Conservation (phyloP, 2,113 vertebrate genomes). For the Pavo muticus region DNA sequence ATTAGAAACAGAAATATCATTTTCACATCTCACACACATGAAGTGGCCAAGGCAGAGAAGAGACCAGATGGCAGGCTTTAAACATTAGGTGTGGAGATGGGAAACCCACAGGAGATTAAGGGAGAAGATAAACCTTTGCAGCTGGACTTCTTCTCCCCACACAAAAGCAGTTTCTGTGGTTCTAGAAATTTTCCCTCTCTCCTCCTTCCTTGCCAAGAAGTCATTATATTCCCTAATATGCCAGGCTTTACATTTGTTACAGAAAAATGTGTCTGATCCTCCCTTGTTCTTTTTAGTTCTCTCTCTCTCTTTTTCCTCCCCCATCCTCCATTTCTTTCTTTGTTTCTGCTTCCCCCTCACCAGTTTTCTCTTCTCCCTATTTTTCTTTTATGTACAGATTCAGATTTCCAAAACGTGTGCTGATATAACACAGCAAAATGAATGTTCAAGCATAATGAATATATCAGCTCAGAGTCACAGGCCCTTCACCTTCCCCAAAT, state of each 20-base stretch:
- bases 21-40: not conserved
- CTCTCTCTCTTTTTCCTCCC: not conserved
- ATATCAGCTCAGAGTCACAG: rapidly evolving
- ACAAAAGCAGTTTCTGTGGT: not conserved
- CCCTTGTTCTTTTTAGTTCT: not conserved
- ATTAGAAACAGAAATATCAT: not conserved
- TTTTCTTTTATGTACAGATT: not conserved
- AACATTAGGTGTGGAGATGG: not conserved
- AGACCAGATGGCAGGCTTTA: not conserved
- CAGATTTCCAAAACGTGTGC: not conserved
- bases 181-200: not conserved
- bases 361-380: not conserved
- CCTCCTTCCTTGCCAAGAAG: not conserved
- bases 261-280: not conserved
- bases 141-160: not conserved
- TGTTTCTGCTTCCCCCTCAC: not conserved
- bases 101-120: not conserved
- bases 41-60: not conserved
- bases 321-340: not conserved
- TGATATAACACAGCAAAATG: not conserved
- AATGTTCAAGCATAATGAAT: not conserved
- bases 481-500: not conserved
- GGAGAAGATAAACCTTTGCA: not conserved
- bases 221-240: not conserved
- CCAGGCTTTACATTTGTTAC: not conserved